Conservation (phyloP, 2,113 vertebrate genomes). For the Rousettus leschenaultii region DNA sequence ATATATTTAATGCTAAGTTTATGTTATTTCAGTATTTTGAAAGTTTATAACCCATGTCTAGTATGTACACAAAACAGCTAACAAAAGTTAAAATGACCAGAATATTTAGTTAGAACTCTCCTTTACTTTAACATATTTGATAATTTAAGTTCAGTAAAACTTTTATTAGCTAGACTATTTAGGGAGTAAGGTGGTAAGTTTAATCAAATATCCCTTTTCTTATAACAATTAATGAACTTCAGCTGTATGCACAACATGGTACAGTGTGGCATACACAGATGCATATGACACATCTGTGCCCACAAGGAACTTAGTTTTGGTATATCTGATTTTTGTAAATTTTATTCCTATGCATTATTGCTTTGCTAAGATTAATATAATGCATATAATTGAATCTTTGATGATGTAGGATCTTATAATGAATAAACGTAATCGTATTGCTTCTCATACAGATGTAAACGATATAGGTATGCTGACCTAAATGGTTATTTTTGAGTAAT, state of each 20-base stretch:
- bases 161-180: slow-evolving; percentile 37
- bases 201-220: slow-evolving; percentile 16
- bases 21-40: slow-evolving; percentile 30
- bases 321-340: slow-evolving; percentile 26
- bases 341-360: slow-evolving; percentile 34
- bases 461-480: slow-evolving; percentile 28
- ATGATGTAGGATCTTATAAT: background rate
- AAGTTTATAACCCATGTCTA: background rate
- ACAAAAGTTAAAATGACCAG: slow-evolving; percentile 35
- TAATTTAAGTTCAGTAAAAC: slow-evolving; percentile 37
- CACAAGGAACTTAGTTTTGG: slow-evolving; percentile 25
- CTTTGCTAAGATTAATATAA: slow-evolving; percentile 39
- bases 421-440: slow-evolving; percentile 36
- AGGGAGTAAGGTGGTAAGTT: background rate
- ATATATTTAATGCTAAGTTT: slow-evolving; percentile 11
- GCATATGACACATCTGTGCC: background rate
- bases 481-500: slow-evolving; percentile 67
- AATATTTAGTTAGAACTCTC: slow-evolving; percentile 15
- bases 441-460: slow-evolving; percentile 41
- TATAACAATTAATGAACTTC: background rate
- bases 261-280: background rate
- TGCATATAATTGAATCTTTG: slow-evolving; percentile 25
- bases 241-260: background rate
- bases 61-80: background rate
- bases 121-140: background rate